Base-by-base conservation (phyloP, 2,113 vertebrate genomes). In the Nerophis lumbriciformis region DNA sequence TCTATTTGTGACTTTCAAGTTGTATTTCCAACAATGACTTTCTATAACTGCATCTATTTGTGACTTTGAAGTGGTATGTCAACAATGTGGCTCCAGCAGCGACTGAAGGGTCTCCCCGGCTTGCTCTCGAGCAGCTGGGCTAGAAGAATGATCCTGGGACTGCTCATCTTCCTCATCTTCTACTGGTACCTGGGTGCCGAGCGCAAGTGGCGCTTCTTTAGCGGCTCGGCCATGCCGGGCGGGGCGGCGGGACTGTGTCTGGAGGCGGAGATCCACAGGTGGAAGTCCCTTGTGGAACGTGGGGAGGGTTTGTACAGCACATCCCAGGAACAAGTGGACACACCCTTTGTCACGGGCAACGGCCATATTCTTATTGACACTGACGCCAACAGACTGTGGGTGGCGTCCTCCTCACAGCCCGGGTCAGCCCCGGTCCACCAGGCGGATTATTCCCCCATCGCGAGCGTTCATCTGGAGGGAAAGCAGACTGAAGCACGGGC, bases 81-180 rank as follows among this genome's bases (percentile, higher is more conserved):
- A 10, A 74, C 48, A 6, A 83, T 86, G 95, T 98, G 95, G 95
- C 89, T 95, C 11, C 94, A 97, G 88, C 95, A 98, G 78, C 90
- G 95, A 77, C 88, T 97, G 16, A 98, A 98, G 87, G 93, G 93
- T 48, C 87, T 96, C 6, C 94, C 94, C n/a, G 93, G 94, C n/a
- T 86, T 97, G 83, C 86, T 96, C 6, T 97, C 95, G 1, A 97
- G 94, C 86, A 95, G 93, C 85, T 98, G 94, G 95, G 94, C 94
- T 28, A 85, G 95, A 39, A 90, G 95, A 57, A 78, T 95, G 3
- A 85, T 95, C 28, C 77, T 91, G 5, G 90, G 92, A 8, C 75
- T 95, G 51, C 83, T 95, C 36, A 49, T 96, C 68, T 82, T 95
- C 50, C 81, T 93, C 51, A 89, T 94, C 7, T 92, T 90, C 63